phyloP scores from a whole-genome alignment of 1,140 invertebrate species.

The Drosophila insularis region DNA sequence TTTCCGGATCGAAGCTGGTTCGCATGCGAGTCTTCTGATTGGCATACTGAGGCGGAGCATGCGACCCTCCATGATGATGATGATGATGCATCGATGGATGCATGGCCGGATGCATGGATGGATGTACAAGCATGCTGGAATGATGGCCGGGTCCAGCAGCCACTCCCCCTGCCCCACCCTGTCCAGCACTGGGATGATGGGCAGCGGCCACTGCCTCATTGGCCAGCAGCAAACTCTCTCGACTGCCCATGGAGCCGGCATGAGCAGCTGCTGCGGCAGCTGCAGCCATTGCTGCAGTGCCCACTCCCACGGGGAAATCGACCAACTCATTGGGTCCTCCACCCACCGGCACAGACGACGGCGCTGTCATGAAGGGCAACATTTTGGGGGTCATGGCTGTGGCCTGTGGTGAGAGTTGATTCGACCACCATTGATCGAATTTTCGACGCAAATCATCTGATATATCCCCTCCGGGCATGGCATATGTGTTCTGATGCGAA shows the following conservation, averaged over 20 bases:
- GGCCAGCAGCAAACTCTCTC: conserved; percentile 69
- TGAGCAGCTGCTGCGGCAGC: conserved; percentile 83
- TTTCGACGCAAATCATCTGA: conserved; percentile 89
- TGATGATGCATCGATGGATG: conserved; percentile 85
- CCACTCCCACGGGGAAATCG: conserved; percentile 83
- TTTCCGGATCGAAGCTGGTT: conserved; percentile 96
- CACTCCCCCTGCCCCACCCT: conserved; percentile 39
- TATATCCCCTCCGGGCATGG: conserved; percentile 86
- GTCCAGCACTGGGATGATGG: conserved; percentile 34
- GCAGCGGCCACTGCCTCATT: conserved; percentile 52
- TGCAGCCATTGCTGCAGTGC: conserved; percentile 77
- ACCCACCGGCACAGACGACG: conserved; percentile 53
- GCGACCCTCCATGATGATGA: conserved; percentile 86
- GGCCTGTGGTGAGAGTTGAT: conserved; percentile 85
- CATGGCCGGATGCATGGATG: conserved; percentile 85
- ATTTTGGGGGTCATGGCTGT: conserved; percentile 81
- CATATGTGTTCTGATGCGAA: conserved; percentile 84
- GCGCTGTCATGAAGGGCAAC: conserved; percentile 79
- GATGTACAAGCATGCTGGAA: conserved; percentile 83
- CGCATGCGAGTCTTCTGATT: conserved; percentile 95
- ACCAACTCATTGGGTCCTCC: conserved; percentile 69
- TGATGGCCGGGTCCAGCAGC: conserved; percentile 55
- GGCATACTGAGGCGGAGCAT: conserved; percentile 85
- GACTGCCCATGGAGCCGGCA: conserved; percentile 80
- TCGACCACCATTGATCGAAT: conserved; percentile 90